A percentile compares a stretch with the other conserved stretches of the same genome.
Conservation (phyloP, 2,888 invertebrate species). For the Bhutanitis thaidina region DNA sequence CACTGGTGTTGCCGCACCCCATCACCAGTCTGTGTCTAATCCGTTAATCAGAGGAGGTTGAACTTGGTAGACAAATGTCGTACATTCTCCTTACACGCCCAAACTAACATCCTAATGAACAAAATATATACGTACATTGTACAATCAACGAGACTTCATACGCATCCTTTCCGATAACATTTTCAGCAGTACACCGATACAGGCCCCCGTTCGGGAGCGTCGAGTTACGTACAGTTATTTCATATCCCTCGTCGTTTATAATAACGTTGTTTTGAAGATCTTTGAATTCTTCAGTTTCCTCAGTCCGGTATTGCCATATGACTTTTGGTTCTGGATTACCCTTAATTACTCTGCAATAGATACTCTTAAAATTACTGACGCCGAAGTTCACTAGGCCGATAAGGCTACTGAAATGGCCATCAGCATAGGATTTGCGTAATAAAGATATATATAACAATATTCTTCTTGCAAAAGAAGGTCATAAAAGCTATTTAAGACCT, state of each 20-base stretch:
- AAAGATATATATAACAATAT: too few relatives aligned
- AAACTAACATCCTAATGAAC: too few relatives aligned
- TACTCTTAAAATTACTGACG: neutral
- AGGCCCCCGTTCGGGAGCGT: constrained; percentile 42
- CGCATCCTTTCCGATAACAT: constrained; percentile 50
- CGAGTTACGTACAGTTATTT: constrained; percentile 39
- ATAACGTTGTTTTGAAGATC: constrained; percentile 28
- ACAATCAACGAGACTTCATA: constrained; percentile 47
- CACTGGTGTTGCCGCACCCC: too few relatives aligned
- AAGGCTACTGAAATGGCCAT: too few relatives aligned
- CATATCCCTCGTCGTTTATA: constrained; percentile 26
- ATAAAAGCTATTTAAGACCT: too few relatives aligned
- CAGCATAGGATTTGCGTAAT: too few relatives aligned
- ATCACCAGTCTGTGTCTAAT: too few relatives aligned
- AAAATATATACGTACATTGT: constrained; percentile 58
- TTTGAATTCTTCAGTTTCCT: constrained; percentile 27
- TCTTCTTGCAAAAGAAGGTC: too few relatives aligned
- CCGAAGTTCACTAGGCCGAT: too few relatives aligned
- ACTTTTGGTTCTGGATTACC: constrained; percentile 55
- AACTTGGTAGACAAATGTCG: too few relatives aligned
- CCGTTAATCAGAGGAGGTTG: too few relatives aligned
- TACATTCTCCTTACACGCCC: too few relatives aligned
- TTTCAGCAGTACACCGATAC: constrained; percentile 58
- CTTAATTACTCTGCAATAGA: constrained; percentile 41
- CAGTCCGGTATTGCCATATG: constrained; percentile 43